A percentile compares a stretch with the other conserved stretches of the same genome.
These are phyloP conservation scores for Monomorium pharaonis DNA, from an alignment of 1,140 invertebrate species.

Conservation along the genomic window DNA sequence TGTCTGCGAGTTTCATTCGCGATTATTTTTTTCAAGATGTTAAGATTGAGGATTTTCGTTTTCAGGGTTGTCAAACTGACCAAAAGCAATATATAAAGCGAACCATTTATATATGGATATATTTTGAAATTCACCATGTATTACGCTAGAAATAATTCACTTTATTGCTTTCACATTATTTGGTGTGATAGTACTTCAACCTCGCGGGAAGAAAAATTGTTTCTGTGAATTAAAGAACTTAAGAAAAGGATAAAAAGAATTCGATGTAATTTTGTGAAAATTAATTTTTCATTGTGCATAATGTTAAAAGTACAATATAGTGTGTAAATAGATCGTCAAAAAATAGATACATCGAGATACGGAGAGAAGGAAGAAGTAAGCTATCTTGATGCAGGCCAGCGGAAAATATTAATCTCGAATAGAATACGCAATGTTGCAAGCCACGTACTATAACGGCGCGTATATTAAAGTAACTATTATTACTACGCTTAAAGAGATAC, in stretches of 20 bases:
- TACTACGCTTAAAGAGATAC: conserved; percentile 44
- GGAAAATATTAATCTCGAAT: conserved; percentile 48
- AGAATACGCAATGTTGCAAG: conserved; percentile 24
- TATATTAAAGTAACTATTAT: conserved; percentile 32
- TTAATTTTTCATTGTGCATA: conserved; percentile 10
- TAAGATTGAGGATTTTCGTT: no score
- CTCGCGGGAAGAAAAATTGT: neutral
- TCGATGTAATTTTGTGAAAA: conserved; percentile 5
- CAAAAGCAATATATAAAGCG: no score
- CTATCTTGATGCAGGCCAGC: conserved; percentile 40
- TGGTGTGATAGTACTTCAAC: no score
- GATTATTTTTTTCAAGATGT: neutral
- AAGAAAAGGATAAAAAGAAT: neutral
- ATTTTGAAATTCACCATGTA: no score
- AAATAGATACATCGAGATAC: conserved; percentile 52
- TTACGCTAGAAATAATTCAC: no score
- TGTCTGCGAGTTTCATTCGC: neutral
- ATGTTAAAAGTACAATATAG: conserved; percentile 43
- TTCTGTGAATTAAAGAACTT: neutral
- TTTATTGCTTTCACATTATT: no score
- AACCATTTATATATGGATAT: no score
- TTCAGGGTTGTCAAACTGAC: no score
- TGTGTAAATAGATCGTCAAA: conserved; percentile 38
- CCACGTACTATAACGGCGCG: neutral
- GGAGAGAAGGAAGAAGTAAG: conserved; percentile 4